These are phyloP conservation scores for Yponomeuta plumbellus DNA, from an alignment of 2,888 invertebrate genomes.

Conservation along the genomic window DNA sequence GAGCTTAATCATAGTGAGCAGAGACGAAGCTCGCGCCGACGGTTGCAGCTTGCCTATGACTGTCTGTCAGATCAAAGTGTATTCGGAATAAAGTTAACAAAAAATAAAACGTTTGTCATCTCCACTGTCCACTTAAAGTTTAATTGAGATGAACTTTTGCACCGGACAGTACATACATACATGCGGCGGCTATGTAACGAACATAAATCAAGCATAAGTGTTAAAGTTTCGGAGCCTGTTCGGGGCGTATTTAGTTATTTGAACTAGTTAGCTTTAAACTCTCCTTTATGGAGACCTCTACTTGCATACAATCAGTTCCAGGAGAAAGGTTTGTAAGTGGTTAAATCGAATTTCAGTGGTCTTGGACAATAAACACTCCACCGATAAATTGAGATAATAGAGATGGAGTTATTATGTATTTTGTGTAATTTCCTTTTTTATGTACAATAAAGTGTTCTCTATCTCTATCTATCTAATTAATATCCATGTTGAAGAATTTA, in stretches of 20 bases:
- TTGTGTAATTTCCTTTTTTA: too few relatives aligned
- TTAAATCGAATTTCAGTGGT: not conserved
- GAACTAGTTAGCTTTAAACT: not conserved
- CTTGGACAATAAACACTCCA: not conserved
- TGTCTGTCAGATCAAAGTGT: too few relatives aligned
- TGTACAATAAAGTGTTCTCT: too few relatives aligned
- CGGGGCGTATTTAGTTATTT: conserved; percentile 13
- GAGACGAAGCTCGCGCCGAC: too few relatives aligned
- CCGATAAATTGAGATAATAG: not conserved
- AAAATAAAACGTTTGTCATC: not conserved
- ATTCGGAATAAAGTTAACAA: too few relatives aligned
- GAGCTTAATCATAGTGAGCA: too few relatives aligned
- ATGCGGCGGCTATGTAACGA: conserved; percentile 21
- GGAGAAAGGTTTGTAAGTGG: not conserved
- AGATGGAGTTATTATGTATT: not conserved
- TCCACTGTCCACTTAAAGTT: not conserved
- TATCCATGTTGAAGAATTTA: too few relatives aligned
- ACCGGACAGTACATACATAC: not conserved
- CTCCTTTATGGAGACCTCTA: not conserved
- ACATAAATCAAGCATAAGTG: conserved; percentile 44
- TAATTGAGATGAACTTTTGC: not conserved
- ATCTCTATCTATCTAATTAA: not conserved
- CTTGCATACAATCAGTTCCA: not conserved
- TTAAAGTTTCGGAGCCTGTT: conserved; percentile 35
- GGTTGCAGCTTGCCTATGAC: too few relatives aligned